Base-by-base conservation (phyloP, 2,888 invertebrate species). In the Lissocephala sabroskyi region DNA sequence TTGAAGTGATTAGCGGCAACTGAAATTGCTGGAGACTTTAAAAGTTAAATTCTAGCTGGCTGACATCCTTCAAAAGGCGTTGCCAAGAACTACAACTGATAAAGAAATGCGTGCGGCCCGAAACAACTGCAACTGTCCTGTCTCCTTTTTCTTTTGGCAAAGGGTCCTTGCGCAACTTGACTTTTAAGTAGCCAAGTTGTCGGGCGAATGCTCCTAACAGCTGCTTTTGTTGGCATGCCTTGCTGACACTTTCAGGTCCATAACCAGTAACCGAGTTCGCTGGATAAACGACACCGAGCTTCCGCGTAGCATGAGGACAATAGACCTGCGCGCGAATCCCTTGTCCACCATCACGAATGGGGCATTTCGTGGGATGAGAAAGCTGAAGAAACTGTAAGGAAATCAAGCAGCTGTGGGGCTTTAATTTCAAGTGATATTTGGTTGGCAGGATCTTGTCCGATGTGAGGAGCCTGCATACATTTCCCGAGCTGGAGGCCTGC, bases 251-350 rank as follows among this genome's bases (percentile, higher is more conserved):
- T 79, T 54, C 86, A 81, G 96, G 80, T 93, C 93, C 36, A 86
- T 95, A 81, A 92, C 93, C 19, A 90, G 92, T 82, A 97, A 97
- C 86, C 89, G 89, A 65, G 91, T 97, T 80, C 89, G 89, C 79
- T 89, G 87, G 83, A 89, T 96, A 74, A 89, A 88, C n/a, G 88
- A 88, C 45, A 88, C 91, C 49, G 87, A 90, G 61, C 88, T 96
- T 76, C 89, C 89, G 76, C 87, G 88, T 65, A 89, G 90, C 74
- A 87, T 97, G 46, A 87, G 90, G 58, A 88, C 92, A 30, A 86
- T 97, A 32, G 94, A 95, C 79, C 87, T 97, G 66, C 91, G 92
- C 68, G 94, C 91, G 59, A 96, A 96, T 87, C 94, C 95, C 18
- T 87, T 95, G 47, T 85, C 87, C 36, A 88, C 87, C 52, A 88